Percentiles rank a stretch among this genome's conserved stretches.
phyloP scores from a whole-genome alignment of 2,888 invertebrate species.

The Phyllotreta cruciferae region DNA sequence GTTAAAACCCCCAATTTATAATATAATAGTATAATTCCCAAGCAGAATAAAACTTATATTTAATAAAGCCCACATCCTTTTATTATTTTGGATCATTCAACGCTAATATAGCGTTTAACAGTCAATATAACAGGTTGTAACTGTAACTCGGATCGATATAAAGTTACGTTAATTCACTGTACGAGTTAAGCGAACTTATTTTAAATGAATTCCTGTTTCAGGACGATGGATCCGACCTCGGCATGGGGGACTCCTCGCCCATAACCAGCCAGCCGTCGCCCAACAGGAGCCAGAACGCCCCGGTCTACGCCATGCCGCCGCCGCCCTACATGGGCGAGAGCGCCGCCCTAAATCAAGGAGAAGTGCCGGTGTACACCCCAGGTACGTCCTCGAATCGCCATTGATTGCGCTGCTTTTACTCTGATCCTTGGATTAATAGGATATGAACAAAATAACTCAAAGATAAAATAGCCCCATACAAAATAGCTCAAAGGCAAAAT shows the following conservation, averaged over 20 bases:
- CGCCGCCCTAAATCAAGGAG: slow-evolving; percentile 70
- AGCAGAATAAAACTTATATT: too few species aligned
- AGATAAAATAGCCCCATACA: too few species aligned
- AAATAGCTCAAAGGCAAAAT: too few species aligned
- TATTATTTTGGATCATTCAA: too few species aligned
- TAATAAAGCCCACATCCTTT: too few species aligned
- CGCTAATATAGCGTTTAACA: background rate
- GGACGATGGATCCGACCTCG: slow-evolving; percentile 58
- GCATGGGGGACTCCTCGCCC: slow-evolving; percentile 57
- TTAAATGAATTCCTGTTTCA: slow-evolving; percentile 40
- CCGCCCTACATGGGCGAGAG: slow-evolving; percentile 68
- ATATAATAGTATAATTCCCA: too few species aligned
- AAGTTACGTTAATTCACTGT: slow-evolving; percentile 1
- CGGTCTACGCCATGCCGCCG: slow-evolving; percentile 68
- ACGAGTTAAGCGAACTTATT: slow-evolving; percentile 9
- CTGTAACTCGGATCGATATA: background rate
- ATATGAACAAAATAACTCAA: too few species aligned
- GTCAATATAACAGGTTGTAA: background rate
- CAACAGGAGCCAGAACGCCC: slow-evolving; percentile 59
- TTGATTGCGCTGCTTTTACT: too few species aligned
- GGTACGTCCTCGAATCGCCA: too few species aligned
- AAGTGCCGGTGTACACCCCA: slow-evolving; percentile 63
- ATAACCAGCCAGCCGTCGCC: slow-evolving; percentile 63
- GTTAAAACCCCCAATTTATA: too few species aligned
- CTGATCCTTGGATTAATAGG: too few species aligned